Base-by-base conservation (phyloP, 2,888 invertebrate genomes). In the Mayetiola destructor region DNA sequence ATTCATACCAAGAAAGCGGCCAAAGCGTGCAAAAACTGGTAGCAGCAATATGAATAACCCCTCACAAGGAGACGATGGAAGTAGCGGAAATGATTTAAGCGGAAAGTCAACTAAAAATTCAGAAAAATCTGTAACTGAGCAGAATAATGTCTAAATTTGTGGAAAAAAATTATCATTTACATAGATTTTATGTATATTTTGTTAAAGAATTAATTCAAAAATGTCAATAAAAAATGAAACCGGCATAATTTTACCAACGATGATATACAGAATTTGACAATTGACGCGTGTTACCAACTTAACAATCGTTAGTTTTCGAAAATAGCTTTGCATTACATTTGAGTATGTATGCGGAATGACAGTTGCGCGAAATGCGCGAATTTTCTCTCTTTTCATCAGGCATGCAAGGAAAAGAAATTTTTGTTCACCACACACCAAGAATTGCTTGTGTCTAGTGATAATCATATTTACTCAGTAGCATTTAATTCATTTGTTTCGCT, bases 361-460 rank as follows among this genome's bases (percentile, higher is more conserved):
- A 48, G 23, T 48, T 48, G 48, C 48, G 48, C 48, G 14, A n/a
- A n/a, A 27, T 48, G 48, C 48, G 48, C 29, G 27, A 48, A 48
- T n/a, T 27, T 27, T 27, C 9, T 48, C 27, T 48, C 27, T 6
- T 40, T 9, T 12, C 2, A n/a, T 16, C 20, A n/a, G 5, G 14
- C 2, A 27, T 23, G 42, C 14, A 27, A 48, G 27, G 27, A 48
- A 21, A 20, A 18, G 23, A 48, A 48, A 27, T 27, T 48, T 48
- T 48, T n/a, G n/a, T 16, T 23, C 48, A 48, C 16, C 29, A 48
- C 48, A 48, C 48, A 27, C 6, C n/a, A 48, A 27, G 27, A 48
- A 27, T 48, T 23, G n/a, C 27, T 48, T 48, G n/a, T n/a, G 48
- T 48, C 27, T 16, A n/a, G n/a, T n/a, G n/a, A n/a, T n/a, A 27